A percentile compares a stretch with the other conserved stretches of the same genome.
phyloP scores from a whole-genome alignment of 23 tunicate species.

The Oikopleura albicans region DNA sequence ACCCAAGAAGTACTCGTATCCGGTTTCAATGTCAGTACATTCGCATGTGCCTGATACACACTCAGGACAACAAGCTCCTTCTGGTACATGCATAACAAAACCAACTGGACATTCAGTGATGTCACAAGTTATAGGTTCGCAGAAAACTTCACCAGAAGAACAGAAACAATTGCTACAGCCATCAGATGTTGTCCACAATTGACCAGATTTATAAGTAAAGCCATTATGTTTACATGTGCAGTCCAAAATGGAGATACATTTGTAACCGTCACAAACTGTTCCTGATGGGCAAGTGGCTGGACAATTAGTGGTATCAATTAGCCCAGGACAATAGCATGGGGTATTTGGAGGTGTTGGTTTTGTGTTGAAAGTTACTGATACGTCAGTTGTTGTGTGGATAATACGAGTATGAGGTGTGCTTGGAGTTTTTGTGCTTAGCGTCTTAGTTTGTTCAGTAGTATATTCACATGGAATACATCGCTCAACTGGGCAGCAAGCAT shows the following conservation, averaged over 20 bases:
- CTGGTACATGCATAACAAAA: not conserved
- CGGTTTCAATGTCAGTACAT: not conserved
- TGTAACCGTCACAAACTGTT: constrained; percentile 45
- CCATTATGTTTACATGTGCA: constrained; percentile 37
- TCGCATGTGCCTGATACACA: not conserved
- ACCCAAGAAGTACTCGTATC: not conserved
- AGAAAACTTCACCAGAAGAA: constrained; percentile 30
- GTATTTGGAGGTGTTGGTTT: not conserved
- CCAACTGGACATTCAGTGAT: not conserved
- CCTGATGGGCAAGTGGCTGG: constrained; percentile 37
- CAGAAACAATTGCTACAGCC: constrained; percentile 92
- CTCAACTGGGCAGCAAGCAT: not conserved
- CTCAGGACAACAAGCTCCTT: not conserved
- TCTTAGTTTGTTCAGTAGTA: not conserved
- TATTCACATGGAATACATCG: not conserved
- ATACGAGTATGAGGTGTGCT: no score
- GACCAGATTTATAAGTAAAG: not conserved
- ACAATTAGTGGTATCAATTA: constrained; percentile 32
- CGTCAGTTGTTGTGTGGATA: not conserved
- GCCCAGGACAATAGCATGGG: constrained; percentile 39
- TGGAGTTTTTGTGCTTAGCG: not conserved
- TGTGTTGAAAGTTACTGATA: not conserved
- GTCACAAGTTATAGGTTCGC: not conserved
- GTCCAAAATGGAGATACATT: constrained; percentile 47
- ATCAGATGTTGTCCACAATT: constrained; percentile 61